These are phyloP conservation scores for Drosophila kanapiae DNA, from an alignment of 1,140 invertebrate genomes.

Conservation along the genomic window DNA sequence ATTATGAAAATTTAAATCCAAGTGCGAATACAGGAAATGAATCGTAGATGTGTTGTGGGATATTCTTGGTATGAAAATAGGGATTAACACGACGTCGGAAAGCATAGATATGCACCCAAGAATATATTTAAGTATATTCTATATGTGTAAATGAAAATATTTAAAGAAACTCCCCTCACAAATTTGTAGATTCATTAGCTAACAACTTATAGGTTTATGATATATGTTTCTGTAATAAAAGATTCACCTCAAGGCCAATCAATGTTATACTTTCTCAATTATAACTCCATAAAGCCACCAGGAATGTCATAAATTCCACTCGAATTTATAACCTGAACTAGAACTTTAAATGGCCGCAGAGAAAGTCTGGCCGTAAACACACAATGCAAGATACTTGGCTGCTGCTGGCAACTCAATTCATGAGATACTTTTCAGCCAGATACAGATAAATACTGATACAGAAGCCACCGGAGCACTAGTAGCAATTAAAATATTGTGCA, in stretches of 20 bases:
- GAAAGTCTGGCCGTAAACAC: constrained; percentile 38
- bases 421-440: constrained; percentile 41
- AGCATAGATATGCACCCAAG: not conserved
- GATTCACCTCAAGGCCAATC: not conserved
- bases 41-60: constrained; percentile 2
- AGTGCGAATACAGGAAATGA: constrained; percentile 27
- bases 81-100: not conserved
- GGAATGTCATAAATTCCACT: constrained; percentile 15
- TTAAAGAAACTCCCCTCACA: not conserved
- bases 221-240: not conserved
- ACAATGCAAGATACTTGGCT: constrained; percentile 11
- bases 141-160: no score
- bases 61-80: not conserved
- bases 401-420: constrained; percentile 41
- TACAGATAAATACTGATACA: constrained; percentile 18
- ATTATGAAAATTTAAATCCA: constrained; percentile 18
- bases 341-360: constrained; percentile 34
- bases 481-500: constrained; percentile 76
- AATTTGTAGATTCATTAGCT: not conserved
- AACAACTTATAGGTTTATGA: not conserved
- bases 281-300: constrained; percentile 10
- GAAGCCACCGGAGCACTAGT: constrained; percentile 20
- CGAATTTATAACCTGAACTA: constrained; percentile 20
- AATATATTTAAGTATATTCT: not conserved
- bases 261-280: not conserved